Evolutionary conservation across 1,140 invertebrate genomes (phyloP).

Genomic region (Cheumatopsyche charites): DNA sequence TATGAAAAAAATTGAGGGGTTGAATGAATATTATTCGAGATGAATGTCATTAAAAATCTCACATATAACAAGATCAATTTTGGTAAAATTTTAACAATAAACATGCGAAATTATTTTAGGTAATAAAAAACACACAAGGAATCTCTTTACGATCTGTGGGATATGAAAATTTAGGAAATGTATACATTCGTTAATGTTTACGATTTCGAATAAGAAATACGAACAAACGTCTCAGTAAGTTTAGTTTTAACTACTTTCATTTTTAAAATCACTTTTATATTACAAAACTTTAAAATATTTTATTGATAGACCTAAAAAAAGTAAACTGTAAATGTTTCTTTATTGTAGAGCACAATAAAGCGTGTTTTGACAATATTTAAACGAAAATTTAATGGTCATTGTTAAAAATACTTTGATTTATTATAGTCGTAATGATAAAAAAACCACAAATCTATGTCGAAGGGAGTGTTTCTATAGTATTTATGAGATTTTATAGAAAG

Average conservation of each 20-base stretch:
- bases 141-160: neutral
- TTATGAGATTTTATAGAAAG: too few relatives aligned
- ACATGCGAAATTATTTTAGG: slow-evolving; percentile 43
- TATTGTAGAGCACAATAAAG: neutral
- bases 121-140: slow-evolving; percentile 39
- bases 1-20: too few relatives aligned
- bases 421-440: neutral
- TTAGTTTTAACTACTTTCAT: slow-evolving; percentile 14
- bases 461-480: neutral
- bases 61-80: too few relatives aligned
- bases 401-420: neutral
- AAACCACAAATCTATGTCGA: neutral
- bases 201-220: neutral
- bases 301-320: neutral
- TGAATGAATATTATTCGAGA: too few relatives aligned
- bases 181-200: slow-evolving; percentile 33
- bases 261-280: neutral
- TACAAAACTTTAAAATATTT: too few relatives aligned
- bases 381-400: neutral
- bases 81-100: slow-evolving; percentile 10
- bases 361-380: neutral
- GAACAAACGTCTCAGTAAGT: neutral
- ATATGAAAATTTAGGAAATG: slow-evolving; percentile 16
- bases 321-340: neutral
- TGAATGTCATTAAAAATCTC: too few relatives aligned